Percentiles rank a stretch among this genome's conserved stretches.
Evolutionary conservation across 1,140 invertebrate species (phyloP).

Genomic region (Drosophila kanapiae): DNA sequence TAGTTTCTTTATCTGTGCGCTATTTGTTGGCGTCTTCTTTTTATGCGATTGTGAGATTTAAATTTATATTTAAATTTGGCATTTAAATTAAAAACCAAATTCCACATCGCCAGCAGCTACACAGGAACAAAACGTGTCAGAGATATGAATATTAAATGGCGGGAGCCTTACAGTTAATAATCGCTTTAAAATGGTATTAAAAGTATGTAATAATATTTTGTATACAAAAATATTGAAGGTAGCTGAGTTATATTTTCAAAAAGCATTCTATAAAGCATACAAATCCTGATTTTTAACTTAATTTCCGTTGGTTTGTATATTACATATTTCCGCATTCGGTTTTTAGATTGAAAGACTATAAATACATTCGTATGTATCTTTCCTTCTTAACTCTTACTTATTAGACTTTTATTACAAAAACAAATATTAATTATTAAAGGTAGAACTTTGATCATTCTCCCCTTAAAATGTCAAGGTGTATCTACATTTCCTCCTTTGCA

Average conservation of each 20-base stretch:
- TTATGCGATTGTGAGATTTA: slow-evolving; percentile 55
- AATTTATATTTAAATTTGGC: slow-evolving; percentile 74
- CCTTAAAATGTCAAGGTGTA: background rate
- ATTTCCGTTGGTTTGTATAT: background rate
- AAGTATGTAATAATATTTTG: background rate
- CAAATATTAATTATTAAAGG: no score
- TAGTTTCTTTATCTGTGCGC: slow-evolving; percentile 48
- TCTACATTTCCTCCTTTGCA: slow-evolving; percentile 1
- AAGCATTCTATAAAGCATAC: no score
- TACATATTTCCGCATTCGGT: no score
- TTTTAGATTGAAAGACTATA: no score
- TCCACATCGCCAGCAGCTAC: slow-evolving; percentile 48
- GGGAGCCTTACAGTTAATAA: background rate
- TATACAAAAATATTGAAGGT: background rate
- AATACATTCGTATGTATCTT: no score
- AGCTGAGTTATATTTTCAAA: background rate
- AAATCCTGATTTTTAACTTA: background rate
- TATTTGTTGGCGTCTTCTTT: slow-evolving; percentile 24
- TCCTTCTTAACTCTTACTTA: background rate
- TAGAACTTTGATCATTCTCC: background rate
- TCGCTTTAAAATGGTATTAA: background rate
- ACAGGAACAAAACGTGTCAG: background rate
- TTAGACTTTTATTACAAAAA: background rate
- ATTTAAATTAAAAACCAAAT: slow-evolving; percentile 77
- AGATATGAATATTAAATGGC: slow-evolving; percentile 3